Conservation (phyloP, 2,113 vertebrate genomes). For the Myiagra hebetior region DNA sequence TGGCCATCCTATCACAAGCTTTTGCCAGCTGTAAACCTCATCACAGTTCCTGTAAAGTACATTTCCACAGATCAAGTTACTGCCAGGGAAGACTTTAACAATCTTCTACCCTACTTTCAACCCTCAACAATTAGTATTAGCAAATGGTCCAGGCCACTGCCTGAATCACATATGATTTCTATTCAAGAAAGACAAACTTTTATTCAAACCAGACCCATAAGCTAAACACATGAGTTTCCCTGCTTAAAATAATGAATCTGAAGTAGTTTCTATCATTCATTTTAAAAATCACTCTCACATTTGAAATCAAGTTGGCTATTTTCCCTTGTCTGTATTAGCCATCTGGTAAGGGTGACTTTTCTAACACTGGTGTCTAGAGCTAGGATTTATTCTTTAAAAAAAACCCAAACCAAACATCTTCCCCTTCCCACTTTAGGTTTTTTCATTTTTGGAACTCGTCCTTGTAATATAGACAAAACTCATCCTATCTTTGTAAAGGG, state of each 20-base stretch:
- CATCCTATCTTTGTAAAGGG: conserved; percentile 53
- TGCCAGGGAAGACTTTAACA: conserved; percentile 79
- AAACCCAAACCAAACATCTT: not conserved
- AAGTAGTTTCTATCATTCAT: conserved; percentile 75
- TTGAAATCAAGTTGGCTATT: conserved; percentile 74
- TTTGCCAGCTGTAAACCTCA: conserved; percentile 78
- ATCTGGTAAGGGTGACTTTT: conserved; percentile 68
- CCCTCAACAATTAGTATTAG: conserved; percentile 81
- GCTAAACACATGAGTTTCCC: conserved; percentile 71
- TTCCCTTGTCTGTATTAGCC: conserved; percentile 64
- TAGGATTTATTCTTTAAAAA: conserved; percentile 15
- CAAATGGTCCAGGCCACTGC: conserved; percentile 77
- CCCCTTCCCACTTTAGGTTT: not conserved
- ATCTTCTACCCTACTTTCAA: conserved; percentile 75
- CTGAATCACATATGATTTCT: conserved; percentile 79
- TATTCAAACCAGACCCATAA: conserved; percentile 79
- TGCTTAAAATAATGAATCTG: conserved; percentile 73
- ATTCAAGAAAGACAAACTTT: conserved; percentile 77
- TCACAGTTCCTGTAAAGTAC: conserved; percentile 76
- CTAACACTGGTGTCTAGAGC: conserved; percentile 31
- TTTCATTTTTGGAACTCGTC: conserved; percentile 49
- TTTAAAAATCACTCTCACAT: conserved; percentile 74
- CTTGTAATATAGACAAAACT: conserved; percentile 41
- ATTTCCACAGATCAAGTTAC: conserved; percentile 78
- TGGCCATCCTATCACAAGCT: conserved; percentile 55